Evolutionary conservation across 2,797 vertebrate species (phyloP).

Genomic region (Hippoglossus hippoglossus): DNA sequence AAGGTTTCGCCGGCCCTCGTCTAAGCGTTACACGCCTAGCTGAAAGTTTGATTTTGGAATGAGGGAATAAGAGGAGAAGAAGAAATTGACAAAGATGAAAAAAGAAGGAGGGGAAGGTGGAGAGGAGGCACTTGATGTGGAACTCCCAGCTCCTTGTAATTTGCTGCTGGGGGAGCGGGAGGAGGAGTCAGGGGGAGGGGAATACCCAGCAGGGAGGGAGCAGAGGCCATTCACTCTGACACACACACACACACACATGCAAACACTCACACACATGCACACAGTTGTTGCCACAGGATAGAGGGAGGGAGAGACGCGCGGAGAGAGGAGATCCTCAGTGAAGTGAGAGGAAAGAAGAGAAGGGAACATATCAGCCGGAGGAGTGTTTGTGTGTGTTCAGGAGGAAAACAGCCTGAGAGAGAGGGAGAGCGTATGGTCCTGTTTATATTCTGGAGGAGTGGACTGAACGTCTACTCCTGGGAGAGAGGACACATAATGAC

Average conservation of each 20-base stretch:
- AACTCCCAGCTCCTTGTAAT: conserved; percentile 80
- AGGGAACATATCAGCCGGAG: conserved; percentile 27
- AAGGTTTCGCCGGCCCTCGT: conserved; percentile 25
- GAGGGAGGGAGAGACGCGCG: conserved; percentile 48
- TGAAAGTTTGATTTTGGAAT: conserved; percentile 32
- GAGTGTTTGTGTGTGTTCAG: conserved; percentile 31
- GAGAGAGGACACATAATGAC: conserved; percentile 64
- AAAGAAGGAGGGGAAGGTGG: conserved; percentile 26
- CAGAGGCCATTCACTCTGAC: conserved; percentile 79
- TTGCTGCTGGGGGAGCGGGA: conserved; percentile 70
- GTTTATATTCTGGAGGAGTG: conserved; percentile 54
- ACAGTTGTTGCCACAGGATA: conserved; percentile 57
- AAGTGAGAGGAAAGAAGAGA: conserved; percentile 45
- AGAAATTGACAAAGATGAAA: neutral
- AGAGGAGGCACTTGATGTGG: conserved; percentile 63
- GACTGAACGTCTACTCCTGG: conserved; percentile 44
- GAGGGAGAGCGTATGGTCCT: conserved; percentile 17
- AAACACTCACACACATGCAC: conserved; percentile 56
- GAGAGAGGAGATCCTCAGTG: conserved; percentile 47
- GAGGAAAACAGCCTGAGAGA: neutral
- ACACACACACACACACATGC: conserved; percentile 57
- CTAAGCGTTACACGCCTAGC: neutral
- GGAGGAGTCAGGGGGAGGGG: conserved; percentile 82
- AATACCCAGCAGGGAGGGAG: conserved; percentile 76
- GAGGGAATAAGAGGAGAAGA: neutral